A percentile compares a stretch with the other conserved stretches of the same genome.
Conservation (phyloP, 2,888 invertebrate genomes). For the Axea sp. region DNA sequence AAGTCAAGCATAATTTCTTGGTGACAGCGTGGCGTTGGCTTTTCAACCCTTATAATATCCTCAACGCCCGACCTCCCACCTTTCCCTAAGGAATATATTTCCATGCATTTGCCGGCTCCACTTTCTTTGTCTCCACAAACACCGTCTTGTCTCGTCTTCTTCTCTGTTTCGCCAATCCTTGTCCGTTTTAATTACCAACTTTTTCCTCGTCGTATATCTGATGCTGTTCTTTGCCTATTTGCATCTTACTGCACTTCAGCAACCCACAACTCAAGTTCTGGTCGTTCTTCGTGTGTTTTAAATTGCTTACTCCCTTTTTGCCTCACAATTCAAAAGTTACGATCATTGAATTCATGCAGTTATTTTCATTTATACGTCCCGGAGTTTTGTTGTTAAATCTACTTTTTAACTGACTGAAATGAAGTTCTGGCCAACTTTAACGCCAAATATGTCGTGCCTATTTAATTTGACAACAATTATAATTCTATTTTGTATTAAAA, state of each 20-base stretch:
- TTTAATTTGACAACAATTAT: no score
- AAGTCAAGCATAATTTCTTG: constrained; percentile 76
- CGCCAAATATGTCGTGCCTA: no score
- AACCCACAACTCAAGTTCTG: constrained; percentile 16
- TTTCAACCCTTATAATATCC: constrained; percentile 78
- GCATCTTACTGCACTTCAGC: constrained; percentile 54
- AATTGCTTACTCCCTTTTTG: constrained; percentile 30
- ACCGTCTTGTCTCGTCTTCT: constrained; percentile 59
- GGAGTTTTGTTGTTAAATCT: no score
- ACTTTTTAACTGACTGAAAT: no score
- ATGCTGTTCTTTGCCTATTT: constrained; percentile 68
- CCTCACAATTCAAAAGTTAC: constrained; percentile 3
- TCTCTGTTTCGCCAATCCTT: constrained; percentile 57
- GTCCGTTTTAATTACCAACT: constrained; percentile 76
- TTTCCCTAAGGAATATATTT: constrained; percentile 75
- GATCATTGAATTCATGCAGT: not conserved
- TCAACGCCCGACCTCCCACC: constrained; percentile 68
- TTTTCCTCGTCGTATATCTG: constrained; percentile 73
- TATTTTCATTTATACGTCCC: constrained; percentile 3
- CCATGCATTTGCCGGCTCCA: constrained; percentile 76
- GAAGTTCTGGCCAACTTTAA: no score
- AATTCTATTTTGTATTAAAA: no score
- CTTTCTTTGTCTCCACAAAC: constrained; percentile 61
- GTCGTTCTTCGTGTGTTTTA: constrained; percentile 23
- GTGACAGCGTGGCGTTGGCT: constrained; percentile 76